Conservation (phyloP, 2,797 vertebrate genomes). For the Syngnathus rostellatus region DNA sequence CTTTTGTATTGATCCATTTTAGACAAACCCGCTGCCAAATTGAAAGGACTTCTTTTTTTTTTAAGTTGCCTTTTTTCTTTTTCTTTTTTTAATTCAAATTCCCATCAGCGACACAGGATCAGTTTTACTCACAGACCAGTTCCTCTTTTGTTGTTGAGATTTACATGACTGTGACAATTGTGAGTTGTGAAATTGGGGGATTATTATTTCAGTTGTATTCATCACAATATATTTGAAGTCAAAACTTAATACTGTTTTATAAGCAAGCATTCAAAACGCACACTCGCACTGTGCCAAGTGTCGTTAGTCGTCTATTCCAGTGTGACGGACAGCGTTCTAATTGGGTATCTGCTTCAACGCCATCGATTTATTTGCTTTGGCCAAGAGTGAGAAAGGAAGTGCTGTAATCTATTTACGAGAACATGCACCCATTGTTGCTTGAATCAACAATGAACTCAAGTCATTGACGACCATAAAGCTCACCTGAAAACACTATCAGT, state of each 20-base stretch:
- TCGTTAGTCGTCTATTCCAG: too few relatives aligned
- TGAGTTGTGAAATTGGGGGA: background rate
- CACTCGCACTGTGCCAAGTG: too few relatives aligned
- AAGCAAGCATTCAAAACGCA: too few relatives aligned
- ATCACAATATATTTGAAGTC: too few relatives aligned
- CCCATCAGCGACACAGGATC: background rate
- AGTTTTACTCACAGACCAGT: background rate
- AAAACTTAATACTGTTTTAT: too few relatives aligned
- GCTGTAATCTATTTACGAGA: too few relatives aligned
- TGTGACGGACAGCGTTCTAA: too few relatives aligned
- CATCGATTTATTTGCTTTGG: too few relatives aligned
- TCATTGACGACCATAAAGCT: background rate
- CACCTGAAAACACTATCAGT: background rate
- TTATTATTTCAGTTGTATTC: too few relatives aligned
- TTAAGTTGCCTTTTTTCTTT: background rate
- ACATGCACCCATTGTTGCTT: background rate
- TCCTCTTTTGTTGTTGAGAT: background rate
- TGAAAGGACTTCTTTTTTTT: background rate
- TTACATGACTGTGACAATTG: background rate
- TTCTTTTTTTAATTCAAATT: background rate
- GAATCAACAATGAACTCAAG: background rate
- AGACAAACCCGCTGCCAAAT: background rate
- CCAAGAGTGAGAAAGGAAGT: too few relatives aligned
- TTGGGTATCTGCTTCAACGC: too few relatives aligned
- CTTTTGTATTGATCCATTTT: slow-evolving; percentile 8